Percentiles rank a stretch among this genome's conserved stretches.
These are phyloP conservation scores for Fistularia commersonii DNA, from an alignment of 2,797 vertebrate genomes.

Conservation along the genomic window DNA sequence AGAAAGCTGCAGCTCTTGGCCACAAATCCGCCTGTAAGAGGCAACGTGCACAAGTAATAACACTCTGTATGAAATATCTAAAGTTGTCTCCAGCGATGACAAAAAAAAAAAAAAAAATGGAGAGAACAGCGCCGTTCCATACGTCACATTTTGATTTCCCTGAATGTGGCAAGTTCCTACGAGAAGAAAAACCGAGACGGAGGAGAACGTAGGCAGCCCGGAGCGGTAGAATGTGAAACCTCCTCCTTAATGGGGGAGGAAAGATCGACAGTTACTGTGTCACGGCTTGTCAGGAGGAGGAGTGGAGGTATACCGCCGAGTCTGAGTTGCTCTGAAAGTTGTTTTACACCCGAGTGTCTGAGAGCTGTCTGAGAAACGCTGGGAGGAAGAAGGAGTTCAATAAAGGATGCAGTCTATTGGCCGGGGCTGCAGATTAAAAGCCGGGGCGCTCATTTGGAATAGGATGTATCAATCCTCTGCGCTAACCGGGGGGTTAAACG, in stretches of 20 bases:
- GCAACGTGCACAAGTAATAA: conserved; percentile 33
- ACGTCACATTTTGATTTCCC: conserved; percentile 62
- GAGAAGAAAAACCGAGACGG: conserved; percentile 50
- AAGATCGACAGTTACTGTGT: conserved; percentile 71
- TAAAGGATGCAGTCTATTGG: conserved; percentile 42
- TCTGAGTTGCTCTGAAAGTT: conserved; percentile 62
- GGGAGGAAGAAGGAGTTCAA: conserved; percentile 34
- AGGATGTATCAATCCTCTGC: too few species aligned
- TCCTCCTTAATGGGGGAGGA: conserved; percentile 67
- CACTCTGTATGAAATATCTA: conserved; percentile 22
- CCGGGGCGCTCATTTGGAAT: neutral
- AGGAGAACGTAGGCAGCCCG: conserved; percentile 54
- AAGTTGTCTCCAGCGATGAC: conserved; percentile 48
- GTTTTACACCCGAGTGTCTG: conserved; percentile 59
- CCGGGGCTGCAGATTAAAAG: conserved; percentile 21
- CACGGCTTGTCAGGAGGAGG: conserved; percentile 62
- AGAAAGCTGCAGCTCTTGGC: too few species aligned
- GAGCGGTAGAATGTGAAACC: conserved; percentile 60
- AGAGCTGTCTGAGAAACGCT: conserved; percentile 43
- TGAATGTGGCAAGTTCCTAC: conserved; percentile 57
- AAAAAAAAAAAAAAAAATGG: conserved; percentile 41
- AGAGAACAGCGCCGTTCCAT: conserved; percentile 51
- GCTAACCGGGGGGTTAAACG: too few species aligned
- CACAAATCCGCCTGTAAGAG: neutral
- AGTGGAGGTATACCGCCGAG: conserved; percentile 52